These are phyloP conservation scores for Lindbergichthys nudifrons DNA, from an alignment of 2,797 vertebrate genomes.

Conservation along the genomic window DNA sequence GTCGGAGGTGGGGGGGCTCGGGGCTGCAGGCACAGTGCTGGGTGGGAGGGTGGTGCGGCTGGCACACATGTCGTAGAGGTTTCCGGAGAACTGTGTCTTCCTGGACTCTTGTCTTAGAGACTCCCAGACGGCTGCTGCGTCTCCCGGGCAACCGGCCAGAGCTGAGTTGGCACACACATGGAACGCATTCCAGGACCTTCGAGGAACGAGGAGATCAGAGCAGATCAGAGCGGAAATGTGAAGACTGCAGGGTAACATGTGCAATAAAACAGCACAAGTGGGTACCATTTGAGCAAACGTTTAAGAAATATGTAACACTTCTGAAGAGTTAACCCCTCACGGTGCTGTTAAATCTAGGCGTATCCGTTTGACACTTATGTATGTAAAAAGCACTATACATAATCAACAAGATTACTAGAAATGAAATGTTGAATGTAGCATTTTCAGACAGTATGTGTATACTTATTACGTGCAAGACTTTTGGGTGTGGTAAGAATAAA, in stretches of 20 bases:
- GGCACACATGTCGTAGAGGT: constrained; percentile 91
- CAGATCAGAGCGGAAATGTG: constrained; percentile 10
- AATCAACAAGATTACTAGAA: too few species aligned
- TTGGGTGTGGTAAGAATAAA: constrained; percentile 1
- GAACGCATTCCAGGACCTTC: constrained; percentile 94
- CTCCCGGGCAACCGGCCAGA: constrained; percentile 88
- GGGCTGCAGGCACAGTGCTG: constrained; percentile 66
- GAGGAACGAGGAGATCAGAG: constrained; percentile 11
- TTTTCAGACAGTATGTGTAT: too few species aligned
- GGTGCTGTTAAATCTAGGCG: neutral
- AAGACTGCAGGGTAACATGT: neutral
- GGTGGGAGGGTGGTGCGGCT: constrained; percentile 78
- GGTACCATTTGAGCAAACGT: neutral
- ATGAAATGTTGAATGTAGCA: too few species aligned
- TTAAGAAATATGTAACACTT: neutral
- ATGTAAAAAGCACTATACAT: too few species aligned
- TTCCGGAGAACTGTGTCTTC: constrained; percentile 91
- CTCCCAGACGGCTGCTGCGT: constrained; percentile 92
- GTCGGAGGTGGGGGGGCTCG: constrained; percentile 70
- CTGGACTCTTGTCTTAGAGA: constrained; percentile 92
- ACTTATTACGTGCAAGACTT: neutral
- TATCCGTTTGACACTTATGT: too few species aligned
- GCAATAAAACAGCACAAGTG: neutral
- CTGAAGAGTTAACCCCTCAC: neutral
- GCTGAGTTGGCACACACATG: constrained; percentile 89